Evolutionary conservation across 2,888 invertebrate species (phyloP).

Genomic region (Podotricha telesiphe): DNA sequence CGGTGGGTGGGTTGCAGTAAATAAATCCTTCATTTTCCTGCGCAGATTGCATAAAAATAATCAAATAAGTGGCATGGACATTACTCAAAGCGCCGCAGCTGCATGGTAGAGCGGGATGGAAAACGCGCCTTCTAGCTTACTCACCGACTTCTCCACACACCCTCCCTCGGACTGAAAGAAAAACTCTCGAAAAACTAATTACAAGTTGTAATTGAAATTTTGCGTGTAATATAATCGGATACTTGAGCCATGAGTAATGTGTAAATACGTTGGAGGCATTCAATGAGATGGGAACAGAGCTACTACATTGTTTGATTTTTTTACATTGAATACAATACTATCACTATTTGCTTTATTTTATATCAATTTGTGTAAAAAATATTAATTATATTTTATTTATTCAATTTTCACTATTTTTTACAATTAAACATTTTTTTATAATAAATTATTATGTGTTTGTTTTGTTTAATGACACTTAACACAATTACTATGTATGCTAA

Average conservation of each 20-base stretch:
- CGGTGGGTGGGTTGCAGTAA: constrained; percentile 68
- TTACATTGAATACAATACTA: not conserved
- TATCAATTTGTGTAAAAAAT: not conserved
- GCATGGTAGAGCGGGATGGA: constrained; percentile 57
- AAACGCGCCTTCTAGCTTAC: constrained; percentile 55
- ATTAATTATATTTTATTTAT: not conserved
- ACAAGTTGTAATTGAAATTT: constrained; percentile 85
- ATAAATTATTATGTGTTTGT: not conserved
- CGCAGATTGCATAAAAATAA: constrained; percentile 82
- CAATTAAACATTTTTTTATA: not conserved
- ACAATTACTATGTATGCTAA: not conserved
- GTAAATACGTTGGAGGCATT: constrained; percentile 81
- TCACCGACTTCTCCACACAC: constrained; percentile 66
- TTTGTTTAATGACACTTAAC: not conserved
- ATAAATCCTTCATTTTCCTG: constrained; percentile 78
- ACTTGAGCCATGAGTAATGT: constrained; percentile 84
- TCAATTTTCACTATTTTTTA: not conserved
- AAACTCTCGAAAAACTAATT: constrained; percentile 85
- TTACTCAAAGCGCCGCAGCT: constrained; percentile 75
- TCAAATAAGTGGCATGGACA: constrained; percentile 81
- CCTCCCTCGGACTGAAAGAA: constrained; percentile 82
- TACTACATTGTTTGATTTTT: constrained; percentile 6
- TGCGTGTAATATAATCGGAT: constrained; percentile 85
- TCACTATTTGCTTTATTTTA: not conserved
- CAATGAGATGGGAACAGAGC: constrained; percentile 51